phyloP scores from a whole-genome alignment of 2,888 invertebrate genomes.

The Thereva unica region DNA sequence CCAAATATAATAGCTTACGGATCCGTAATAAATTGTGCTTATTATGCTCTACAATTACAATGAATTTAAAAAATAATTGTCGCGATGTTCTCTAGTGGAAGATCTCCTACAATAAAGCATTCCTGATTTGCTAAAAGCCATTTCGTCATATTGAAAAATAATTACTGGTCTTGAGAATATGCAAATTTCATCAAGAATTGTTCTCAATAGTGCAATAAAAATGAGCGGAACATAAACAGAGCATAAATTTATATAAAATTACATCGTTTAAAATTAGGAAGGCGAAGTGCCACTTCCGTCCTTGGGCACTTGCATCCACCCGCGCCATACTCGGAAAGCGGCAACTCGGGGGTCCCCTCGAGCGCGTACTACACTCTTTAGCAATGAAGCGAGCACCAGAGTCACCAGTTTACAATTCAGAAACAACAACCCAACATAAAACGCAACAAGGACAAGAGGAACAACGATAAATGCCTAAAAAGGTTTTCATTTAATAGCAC shows the following conservation, averaged over 20 bases:
- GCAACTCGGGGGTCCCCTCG: not conserved
- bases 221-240: constrained; percentile 41
- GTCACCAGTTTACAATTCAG: constrained; percentile 34
- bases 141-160: constrained; percentile 45
- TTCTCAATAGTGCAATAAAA: constrained; percentile 42
- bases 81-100: too few relatives aligned
- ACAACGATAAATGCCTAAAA: constrained; percentile 46
- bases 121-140: too few relatives aligned
- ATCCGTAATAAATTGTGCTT: too few relatives aligned
- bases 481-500: constrained; percentile 46
- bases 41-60: too few relatives aligned
- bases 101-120: too few relatives aligned
- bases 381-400: not conserved
- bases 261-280: constrained; percentile 31
- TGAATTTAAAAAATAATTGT: too few relatives aligned
- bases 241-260: constrained; percentile 41
- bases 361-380: not conserved
- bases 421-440: constrained; percentile 38
- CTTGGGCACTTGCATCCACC: constrained; percentile 16
- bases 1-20: too few relatives aligned
- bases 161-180: constrained; percentile 44
- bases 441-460: constrained; percentile 37
- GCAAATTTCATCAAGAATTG: constrained; percentile 40
- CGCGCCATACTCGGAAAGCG: not conserved
- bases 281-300: not conserved